Percentiles rank a stretch among this genome's conserved stretches.
phyloP scores from a whole-genome alignment of 2,113 vertebrate genomes.

The Osmerus eperlanus region DNA sequence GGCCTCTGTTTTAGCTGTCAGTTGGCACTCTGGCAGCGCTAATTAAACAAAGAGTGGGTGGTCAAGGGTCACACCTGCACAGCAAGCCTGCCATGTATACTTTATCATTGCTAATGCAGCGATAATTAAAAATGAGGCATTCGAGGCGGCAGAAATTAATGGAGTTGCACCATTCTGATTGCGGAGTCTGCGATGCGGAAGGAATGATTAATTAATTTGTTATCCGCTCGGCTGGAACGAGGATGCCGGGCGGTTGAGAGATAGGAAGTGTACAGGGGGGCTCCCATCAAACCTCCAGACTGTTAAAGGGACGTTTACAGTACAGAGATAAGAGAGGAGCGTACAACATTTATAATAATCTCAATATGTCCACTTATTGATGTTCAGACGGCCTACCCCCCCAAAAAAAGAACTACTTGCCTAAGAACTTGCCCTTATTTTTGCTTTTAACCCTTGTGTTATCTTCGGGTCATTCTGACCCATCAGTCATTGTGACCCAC shows the following conservation, averaged over 20 bases:
- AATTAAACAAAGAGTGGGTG: conserved; percentile 53
- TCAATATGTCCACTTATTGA: no score
- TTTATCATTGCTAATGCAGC: conserved; percentile 63
- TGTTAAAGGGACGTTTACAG: no score
- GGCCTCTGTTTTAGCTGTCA: conserved; percentile 18
- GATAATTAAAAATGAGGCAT: conserved; percentile 66
- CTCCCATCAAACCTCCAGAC: not conserved
- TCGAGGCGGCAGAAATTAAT: conserved; percentile 52
- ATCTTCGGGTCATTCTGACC: no score
- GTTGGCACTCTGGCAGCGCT: conserved; percentile 39
- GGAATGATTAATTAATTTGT: conserved; percentile 22
- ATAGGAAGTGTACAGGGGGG: not conserved
- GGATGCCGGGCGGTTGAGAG: not conserved
- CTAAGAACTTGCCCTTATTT: not conserved
- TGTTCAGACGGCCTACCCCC: no score
- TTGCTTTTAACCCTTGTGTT: no score
- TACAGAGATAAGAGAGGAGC: no score
- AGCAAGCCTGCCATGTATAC: conserved; percentile 36
- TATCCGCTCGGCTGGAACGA: conserved; percentile 5
- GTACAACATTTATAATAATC: no score
- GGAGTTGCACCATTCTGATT: conserved; percentile 30
- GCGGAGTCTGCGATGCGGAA: conserved; percentile 9
- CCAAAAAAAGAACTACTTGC: not conserved
- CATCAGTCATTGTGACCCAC: no score
- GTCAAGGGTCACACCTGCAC: conserved; percentile 55